These are phyloP conservation scores for Mesaphorura yosii DNA, from an alignment of 1,140 invertebrate species.

Conservation along the genomic window DNA sequence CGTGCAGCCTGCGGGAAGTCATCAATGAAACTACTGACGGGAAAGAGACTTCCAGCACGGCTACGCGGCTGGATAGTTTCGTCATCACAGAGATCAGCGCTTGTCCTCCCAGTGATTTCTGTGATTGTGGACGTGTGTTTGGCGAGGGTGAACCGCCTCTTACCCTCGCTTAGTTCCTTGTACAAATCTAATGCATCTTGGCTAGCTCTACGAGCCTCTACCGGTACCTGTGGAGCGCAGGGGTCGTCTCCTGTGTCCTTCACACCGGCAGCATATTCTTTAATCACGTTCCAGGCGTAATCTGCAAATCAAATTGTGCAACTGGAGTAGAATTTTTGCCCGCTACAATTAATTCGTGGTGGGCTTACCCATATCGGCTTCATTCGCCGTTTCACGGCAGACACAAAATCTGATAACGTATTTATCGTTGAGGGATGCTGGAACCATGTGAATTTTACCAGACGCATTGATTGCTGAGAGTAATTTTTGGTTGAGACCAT, in stretches of 20 bases:
- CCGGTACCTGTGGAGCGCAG: constrained; percentile 12
- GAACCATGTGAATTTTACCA: constrained; percentile 94
- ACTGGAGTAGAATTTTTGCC: background rate
- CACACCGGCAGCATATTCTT: constrained; percentile 68
- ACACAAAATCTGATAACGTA: constrained; percentile 93
- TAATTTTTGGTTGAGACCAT: constrained; percentile 86
- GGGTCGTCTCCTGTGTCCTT: constrained; percentile 46
- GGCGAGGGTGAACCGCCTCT: constrained; percentile 22
- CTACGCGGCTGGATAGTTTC: constrained; percentile 16
- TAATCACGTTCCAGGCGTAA: constrained; percentile 80
- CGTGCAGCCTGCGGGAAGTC: constrained; percentile 17
- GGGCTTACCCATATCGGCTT: constrained; percentile 68
- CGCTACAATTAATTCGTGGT: constrained; percentile 1
- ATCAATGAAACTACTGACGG: constrained; percentile 25
- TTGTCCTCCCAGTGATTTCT: constrained; percentile 16
- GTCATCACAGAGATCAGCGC: constrained; percentile 20
- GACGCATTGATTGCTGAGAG: constrained; percentile 89
- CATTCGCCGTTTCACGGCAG: constrained; percentile 76
- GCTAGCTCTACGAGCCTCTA: constrained; percentile 1
- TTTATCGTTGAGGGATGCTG: constrained; percentile 75
- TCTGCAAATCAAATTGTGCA: constrained; percentile 43
- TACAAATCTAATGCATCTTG: constrained; percentile 18
- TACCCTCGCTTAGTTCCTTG: constrained; percentile 8
- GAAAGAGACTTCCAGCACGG: constrained; percentile 25
- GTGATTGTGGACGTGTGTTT: constrained; percentile 18